phyloP scores from a whole-genome alignment of 2,797 vertebrate genomes.

The Lacerta agilis region DNA sequence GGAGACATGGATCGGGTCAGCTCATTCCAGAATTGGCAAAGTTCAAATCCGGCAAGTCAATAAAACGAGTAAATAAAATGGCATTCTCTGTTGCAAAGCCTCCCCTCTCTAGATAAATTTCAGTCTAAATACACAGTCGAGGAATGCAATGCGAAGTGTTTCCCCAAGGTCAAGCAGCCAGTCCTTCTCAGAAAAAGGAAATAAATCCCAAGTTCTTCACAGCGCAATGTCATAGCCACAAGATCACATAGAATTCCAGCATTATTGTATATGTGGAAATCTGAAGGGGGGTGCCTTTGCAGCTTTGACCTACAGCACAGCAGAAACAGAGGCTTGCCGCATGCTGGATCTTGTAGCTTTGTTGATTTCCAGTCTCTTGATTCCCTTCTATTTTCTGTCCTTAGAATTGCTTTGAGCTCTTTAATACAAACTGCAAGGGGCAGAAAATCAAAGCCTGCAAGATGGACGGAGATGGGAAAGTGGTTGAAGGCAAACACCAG shows the following conservation, averaged over 20 bases:
- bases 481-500: constrained; percentile 94
- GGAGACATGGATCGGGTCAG: background rate
- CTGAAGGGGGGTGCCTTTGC: background rate
- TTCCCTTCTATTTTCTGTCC: constrained; percentile 29
- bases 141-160: background rate
- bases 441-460: constrained; percentile 97
- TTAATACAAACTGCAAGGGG: constrained; percentile 89
- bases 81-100: background rate
- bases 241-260: background rate
- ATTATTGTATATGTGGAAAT: background rate
- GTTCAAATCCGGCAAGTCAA: background rate
- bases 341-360: background rate
- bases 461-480: constrained; percentile 91
- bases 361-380: background rate
- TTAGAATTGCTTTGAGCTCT: constrained; percentile 94
- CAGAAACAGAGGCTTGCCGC: background rate
- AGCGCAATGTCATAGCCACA: background rate
- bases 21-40: background rate
- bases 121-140: background rate
- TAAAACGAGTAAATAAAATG: background rate
- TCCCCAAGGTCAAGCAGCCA: background rate
- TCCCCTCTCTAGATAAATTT: background rate
- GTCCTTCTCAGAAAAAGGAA: background rate
- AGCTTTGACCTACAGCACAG: background rate
- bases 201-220: background rate